Evolutionary conservation across 1,140 invertebrate genomes (phyloP), one percentile per base, ranked within the genome.

Genomic region (Rhysida immarginata): DNA sequence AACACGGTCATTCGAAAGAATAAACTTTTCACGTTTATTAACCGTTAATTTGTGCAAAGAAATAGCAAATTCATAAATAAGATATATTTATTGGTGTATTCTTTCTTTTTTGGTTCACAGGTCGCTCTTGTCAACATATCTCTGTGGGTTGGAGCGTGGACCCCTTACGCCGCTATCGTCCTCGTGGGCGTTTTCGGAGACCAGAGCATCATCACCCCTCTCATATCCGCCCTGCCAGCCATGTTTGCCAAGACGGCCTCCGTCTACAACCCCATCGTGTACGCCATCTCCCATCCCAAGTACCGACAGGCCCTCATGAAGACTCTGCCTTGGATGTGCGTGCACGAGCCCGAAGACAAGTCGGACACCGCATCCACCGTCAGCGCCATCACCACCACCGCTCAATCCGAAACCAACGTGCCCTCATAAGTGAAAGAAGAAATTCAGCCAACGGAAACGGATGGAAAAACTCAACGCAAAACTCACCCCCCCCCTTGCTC

Each of bases 81-180:
- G n/a, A n/a, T n/a, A n/a, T n/a, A n/a, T n/a, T n/a, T n/a, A n/a
- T n/a, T n/a, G n/a, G n/a, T n/a, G n/a, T n/a, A n/a, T 59, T 53
- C 21, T 27, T 52, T 52, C 58, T 54, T 52, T 70, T 58, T 46
- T 50, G 63, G 46, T 60, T 49, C 50, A 49, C 55, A 84, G 44
- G 44, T 46, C 3, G 84, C 86, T 26, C 70, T 89, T 61, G 84
- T 82, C 69, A 89, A 85, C 42, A 85, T 90, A 53, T 76, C 80
- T 0, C 67, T 88, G 54, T 91, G 84, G 83, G 82, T 89, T 68
- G 76, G 87, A 71, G 44, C 85, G 2, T 87, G 84, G 84, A 86
- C 84, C 16, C 84, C 84, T n/a, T 87, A 87, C 45, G 58, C 60
- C 18, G 57, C 64, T 1, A 56, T 73, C 18, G 65, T 67, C 26